Percentiles rank a stretch among this genome's conserved stretches.
Conservation (phyloP, 2,113 vertebrate species). For the Falcunculus frontatus region DNA sequence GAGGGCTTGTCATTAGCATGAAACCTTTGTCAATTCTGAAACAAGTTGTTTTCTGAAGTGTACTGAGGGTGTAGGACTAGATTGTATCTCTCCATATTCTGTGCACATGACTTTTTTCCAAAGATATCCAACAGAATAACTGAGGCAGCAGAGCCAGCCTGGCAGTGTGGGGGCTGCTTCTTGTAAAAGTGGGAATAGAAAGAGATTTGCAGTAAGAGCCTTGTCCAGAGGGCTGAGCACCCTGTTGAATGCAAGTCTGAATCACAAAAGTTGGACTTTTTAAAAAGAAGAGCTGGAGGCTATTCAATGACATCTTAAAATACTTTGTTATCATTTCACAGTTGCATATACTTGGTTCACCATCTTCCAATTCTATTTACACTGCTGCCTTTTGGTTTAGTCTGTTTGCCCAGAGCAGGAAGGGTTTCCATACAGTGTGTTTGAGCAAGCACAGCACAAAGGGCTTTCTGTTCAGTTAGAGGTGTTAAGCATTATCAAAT, state of each 20-base stretch:
- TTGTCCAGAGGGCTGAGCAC: not conserved
- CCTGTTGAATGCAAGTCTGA: not conserved
- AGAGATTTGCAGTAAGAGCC: not conserved
- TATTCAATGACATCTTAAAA: not conserved
- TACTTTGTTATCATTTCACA: not conserved
- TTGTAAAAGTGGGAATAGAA: not conserved
- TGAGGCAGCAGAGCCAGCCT: not conserved
- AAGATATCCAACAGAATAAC: not conserved
- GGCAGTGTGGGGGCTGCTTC: not conserved
- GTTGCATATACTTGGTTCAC: not conserved
- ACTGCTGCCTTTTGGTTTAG: not conserved
- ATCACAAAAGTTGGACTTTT: not conserved
- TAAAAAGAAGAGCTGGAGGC: not conserved
- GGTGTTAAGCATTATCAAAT: not conserved
- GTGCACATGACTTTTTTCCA: not conserved
- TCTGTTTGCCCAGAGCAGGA: not conserved
- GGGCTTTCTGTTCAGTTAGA: not conserved
- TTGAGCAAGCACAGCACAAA: not conserved
- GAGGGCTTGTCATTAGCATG: not conserved
- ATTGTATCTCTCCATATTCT: not conserved
- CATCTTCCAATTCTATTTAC: fast-evolving
- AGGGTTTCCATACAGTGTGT: not conserved
- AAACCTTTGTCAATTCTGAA: not conserved
- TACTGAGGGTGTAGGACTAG: not conserved
- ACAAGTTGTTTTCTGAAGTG: not conserved